Base-by-base conservation (phyloP, 1,140 invertebrate species). In the Berghia stephanieae region DNA sequence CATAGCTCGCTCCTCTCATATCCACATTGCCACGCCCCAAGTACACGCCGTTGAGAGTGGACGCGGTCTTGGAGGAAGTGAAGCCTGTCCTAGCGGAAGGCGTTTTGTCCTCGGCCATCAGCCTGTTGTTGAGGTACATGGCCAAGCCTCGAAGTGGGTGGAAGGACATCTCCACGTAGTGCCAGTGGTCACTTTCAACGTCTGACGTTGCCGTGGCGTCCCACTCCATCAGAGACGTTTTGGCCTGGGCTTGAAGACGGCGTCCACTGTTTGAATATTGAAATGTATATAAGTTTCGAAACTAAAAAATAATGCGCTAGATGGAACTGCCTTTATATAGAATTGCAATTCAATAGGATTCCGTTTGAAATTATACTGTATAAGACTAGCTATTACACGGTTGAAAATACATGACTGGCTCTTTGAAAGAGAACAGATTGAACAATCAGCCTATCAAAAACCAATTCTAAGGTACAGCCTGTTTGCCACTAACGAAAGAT, bases 141-240 rank as follows among this genome's bases (percentile, higher is more conserved):
- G 80, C 44, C 10, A 89, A 78, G 0, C 88, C 88, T 21, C 63
- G 70, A 27, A 86, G 80, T 24, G 84, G 83, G 71, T 86, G 84
- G 84, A 85, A 89, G 10, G 86, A 84, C 36, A 88, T 73, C 78
- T 89, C 88, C 1, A 89, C 27, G 75, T 84, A 87, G 68, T 88
- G 79, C 88, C 88, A 89, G 36, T 81, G 75, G 49, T 84, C 77
- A 0, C 80, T 34, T 1, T 43, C n/a, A 16, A 87, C 31, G 34
- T 77, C 71, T 10, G 80, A 38, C 0, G 85, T 84, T 18, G 46
- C 46, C n/a, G n/a, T n/a, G n/a, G 82, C 31, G 42, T 80, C 75
- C 86, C 86, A 88, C 40, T 69, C 76, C 16, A 73, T 78, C 5
- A 82, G 81, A 1, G 85, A 83, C 0, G 85, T 88, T 10, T 75